Evolutionary conservation across 2,888 invertebrate species (phyloP), one percentile per base, ranked within the genome.

Genomic region (Acleris cristana): DNA sequence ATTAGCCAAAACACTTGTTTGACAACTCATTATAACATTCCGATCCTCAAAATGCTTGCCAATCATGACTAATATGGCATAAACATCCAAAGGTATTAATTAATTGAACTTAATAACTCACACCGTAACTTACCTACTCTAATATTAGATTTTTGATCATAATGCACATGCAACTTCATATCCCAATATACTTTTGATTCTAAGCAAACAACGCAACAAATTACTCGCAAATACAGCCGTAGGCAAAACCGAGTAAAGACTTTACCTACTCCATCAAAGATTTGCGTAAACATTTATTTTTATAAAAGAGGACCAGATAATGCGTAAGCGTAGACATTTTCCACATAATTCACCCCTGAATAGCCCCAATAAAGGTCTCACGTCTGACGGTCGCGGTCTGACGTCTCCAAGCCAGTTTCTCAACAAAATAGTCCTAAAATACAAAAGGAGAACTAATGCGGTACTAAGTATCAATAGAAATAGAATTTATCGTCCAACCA

Each of bases 371-470:
- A 48, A 48, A 79, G 76, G 40, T 40, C 70, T 34, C 34, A 34
- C 8, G 34, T 34, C 34, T 34, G 34, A 34, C 34, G 6, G 34
- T 34, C 34, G 34, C 64, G 72, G 18, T 45, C 45, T 56, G 65
- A 54, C 73, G 71, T 76, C 75, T 73, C 76, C 73, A 80, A 86
- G 86, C 86, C 83, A 89, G 80, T 88, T 88, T 75, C 80, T 88
- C 87, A 85, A 86, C 78, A 78, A 86, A 90, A 91, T 88, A 76
- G 87, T 80, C 81, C 74, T 66, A 72, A 79, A 81, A 78, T 82
- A 90, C 87, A 89, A 89, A 90, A 87, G 88, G 73, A 86, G 86
- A 86, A 89, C 88, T 90, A 91, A 91, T 91, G 92, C 75, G 88
- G 81, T 86, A 86, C 84, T 89, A 90, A 90, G 85, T 88, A 90